Conservation (phyloP, 1,140 invertebrate genomes). For the Drosophila guanche region DNA sequence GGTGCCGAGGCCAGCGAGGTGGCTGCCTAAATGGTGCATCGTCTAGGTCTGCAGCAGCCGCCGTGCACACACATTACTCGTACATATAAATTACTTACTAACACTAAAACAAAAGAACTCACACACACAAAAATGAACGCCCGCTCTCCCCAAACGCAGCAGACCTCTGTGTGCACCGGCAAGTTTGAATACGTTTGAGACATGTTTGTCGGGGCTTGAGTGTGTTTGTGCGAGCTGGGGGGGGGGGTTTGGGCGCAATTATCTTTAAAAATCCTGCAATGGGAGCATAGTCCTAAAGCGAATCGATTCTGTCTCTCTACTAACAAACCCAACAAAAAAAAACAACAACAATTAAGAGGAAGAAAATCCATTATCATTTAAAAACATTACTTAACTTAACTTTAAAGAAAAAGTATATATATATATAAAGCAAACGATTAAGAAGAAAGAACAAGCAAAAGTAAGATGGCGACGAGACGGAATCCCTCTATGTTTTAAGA, state of each 20-base stretch:
- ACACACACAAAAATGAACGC: constrained; percentile 24
- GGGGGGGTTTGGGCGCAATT: constrained; percentile 22
- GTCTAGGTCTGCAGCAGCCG: constrained; percentile 23
- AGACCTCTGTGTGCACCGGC: constrained; percentile 4
- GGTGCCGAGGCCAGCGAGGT: constrained; percentile 81
- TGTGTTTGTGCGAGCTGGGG: constrained; percentile 14
- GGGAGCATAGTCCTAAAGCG: constrained; percentile 71
- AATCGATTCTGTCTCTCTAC: constrained; percentile 73
- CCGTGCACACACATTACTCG: constrained; percentile 47
- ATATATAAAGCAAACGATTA: constrained; percentile 52
- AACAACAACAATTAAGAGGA: constrained; percentile 37
- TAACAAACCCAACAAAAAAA: constrained; percentile 62
- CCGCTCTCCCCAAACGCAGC: constrained; percentile 17
- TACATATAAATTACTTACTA: constrained; percentile 73
- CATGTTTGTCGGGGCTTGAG: constrained; percentile 6
- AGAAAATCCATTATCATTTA: constrained; percentile 79
- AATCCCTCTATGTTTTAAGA: constrained; percentile 64
- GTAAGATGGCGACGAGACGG: constrained; percentile 52
- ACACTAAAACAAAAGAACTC: constrained; percentile 58
- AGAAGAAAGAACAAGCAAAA: constrained; percentile 50
- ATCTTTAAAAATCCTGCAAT: constrained; percentile 69
- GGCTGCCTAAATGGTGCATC: constrained; percentile 71
- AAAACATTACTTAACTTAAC: constrained; percentile 74
- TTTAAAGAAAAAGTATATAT: constrained; percentile 69
- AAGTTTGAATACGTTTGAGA: no score